Evolutionary conservation across 2,888 invertebrate genomes (phyloP), one percentile per base, ranked within the genome.

Genomic region (Ennomos erosarius): DNA sequence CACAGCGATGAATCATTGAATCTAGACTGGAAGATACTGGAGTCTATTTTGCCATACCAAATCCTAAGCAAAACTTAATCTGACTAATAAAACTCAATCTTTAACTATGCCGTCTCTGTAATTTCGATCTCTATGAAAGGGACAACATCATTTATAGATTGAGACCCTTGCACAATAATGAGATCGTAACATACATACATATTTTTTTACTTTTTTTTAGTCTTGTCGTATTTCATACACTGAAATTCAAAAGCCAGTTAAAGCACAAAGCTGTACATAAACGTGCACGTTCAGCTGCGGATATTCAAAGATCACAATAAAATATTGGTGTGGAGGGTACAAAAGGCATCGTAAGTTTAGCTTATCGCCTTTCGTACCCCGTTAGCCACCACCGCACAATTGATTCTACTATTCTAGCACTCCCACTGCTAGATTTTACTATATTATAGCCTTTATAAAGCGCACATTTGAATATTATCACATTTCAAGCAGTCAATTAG

Each of bases 271-370:
- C 57, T 56, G 56, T 59, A 62, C 55, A 26, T 6, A 26, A 26
- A 26, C 26, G 26, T 59, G 62, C 59, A 65, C 59, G 63, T 51
- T 47, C 37, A 34, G n/a, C 36, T 49, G 45, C 61, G 64, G 63
- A 60, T 71, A 80, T 70, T 69, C 70, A 71, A 75, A 78, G 74
- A 79, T 82, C 75, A 77, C 73, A 79, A 83, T 84, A 82, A 85
- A 81, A 80, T 82, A 85, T 84, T 79, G 76, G 69, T 62, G 64
- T 59, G 60, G 59, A 46, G 57, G 79, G 78, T 86, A 87, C 86
- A 88, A 88, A 83, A 86, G 87, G 78, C 78, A 79, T 80, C 87
- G 85, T 88, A 88, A 84, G 85, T 88, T 86, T 79, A 77, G 82
- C 87, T 88, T 89, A 88, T 87, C 88, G 87, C 79, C 78, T 76